Evolutionary conservation across 2,888 invertebrate genomes (phyloP).

Genomic region (Phragmatobia fuliginosa): DNA sequence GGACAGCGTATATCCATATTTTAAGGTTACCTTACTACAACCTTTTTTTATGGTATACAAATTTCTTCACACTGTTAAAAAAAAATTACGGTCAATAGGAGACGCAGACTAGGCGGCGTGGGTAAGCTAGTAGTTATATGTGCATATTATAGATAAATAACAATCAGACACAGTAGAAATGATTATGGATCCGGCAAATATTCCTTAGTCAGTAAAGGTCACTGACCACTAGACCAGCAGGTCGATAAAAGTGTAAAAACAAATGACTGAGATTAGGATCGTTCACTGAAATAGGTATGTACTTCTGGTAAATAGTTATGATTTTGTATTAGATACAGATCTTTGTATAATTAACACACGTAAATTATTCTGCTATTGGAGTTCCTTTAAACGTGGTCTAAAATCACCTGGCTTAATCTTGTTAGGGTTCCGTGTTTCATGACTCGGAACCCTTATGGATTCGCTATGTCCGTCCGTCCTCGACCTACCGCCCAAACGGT

Average conservation of each 20-base stretch:
- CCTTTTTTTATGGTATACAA: no score
- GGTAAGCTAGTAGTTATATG: no score
- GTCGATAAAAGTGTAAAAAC: neutral
- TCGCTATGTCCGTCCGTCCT: no score
- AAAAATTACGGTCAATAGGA: no score
- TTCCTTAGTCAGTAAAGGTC: neutral
- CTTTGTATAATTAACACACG: slow-evolving; percentile 1
- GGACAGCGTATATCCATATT: no score
- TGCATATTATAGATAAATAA: neutral
- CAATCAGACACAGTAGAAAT: neutral
- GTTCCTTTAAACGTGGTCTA: neutral
- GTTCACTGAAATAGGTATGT: neutral
- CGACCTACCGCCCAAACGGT: no score
- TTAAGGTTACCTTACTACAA: no score
- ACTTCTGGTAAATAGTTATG: neutral
- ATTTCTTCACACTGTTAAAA: no score
- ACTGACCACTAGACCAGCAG: neutral
- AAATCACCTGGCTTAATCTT: neutral
- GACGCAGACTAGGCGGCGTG: no score
- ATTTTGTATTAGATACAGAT: slow-evolving; percentile 1
- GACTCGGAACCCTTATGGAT: no score
- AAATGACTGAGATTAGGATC: neutral
- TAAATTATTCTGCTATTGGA: neutral
- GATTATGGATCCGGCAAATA: neutral
- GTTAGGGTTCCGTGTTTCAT: no score